Evolutionary conservation across 2,113 vertebrate genomes (phyloP).

Genomic region (Sinosuthora webbiana): DNA sequence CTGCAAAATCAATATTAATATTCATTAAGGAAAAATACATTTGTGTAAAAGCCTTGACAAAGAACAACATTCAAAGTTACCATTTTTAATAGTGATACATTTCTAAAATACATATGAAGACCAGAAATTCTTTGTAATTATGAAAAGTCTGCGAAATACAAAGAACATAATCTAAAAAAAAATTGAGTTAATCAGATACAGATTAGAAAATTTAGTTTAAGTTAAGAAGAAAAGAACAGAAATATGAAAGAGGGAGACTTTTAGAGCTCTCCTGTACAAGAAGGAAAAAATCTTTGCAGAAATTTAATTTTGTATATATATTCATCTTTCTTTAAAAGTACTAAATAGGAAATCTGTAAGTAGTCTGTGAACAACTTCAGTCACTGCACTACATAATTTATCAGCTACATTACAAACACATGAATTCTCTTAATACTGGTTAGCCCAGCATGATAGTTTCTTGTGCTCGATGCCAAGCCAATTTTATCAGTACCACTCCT

Average conservation of each 20-base stretch:
- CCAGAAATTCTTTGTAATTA: background rate
- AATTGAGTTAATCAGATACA: background rate
- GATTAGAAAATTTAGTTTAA: background rate
- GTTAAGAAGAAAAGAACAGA: background rate
- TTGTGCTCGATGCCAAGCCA: background rate
- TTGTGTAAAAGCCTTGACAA: background rate
- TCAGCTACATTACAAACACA: background rate
- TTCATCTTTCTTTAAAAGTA: background rate
- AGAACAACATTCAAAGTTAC: background rate
- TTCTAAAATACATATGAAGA: background rate
- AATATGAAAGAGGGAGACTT: background rate
- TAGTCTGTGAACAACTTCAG: background rate
- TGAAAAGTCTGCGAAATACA: background rate
- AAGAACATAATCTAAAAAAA: background rate
- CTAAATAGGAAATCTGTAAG: background rate
- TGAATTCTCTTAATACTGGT: constrained; percentile 21
- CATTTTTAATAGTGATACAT: fast-evolving
- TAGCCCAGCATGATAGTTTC: constrained; percentile 41
- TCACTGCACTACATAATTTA: background rate
- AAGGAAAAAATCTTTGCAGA: background rate
- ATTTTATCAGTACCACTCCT: constrained; percentile 25
- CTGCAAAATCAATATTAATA: background rate
- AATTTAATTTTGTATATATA: background rate
- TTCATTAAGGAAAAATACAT: background rate
- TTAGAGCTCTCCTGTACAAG: background rate